These are phyloP conservation scores for Meiosimyza platycephala DNA, from an alignment of 2,888 invertebrate species.

Conservation along the genomic window DNA sequence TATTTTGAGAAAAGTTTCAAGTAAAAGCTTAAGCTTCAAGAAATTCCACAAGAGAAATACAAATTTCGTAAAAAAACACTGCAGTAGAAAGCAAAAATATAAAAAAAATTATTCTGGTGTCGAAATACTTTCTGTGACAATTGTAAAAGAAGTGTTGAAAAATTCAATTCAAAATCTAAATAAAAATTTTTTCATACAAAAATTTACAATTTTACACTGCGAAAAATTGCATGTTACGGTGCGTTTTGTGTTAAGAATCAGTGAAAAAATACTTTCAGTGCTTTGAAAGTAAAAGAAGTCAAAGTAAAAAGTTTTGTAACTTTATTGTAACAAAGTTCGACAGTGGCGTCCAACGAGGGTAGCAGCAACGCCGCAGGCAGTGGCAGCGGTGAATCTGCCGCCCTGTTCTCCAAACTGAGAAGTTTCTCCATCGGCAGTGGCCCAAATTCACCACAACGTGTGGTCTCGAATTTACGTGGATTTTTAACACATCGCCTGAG, in stretches of 20 bases:
- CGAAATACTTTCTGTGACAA: slow-evolving; percentile 13
- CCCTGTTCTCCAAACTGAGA: slow-evolving; percentile 76
- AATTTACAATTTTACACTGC: slow-evolving; percentile 18
- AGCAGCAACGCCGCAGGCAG: slow-evolving; percentile 57
- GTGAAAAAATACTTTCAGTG: too few species aligned
- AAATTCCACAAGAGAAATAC: slow-evolving; percentile 9
- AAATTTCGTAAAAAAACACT: slow-evolving; percentile 29
- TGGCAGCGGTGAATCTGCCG: slow-evolving; percentile 66
- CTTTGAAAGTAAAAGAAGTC: too few species aligned
- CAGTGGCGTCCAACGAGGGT: slow-evolving; percentile 68
- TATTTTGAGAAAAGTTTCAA: neutral
- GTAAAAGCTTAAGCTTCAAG: neutral
- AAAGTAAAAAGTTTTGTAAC: slow-evolving; percentile 25
- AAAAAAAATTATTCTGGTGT: slow-evolving; percentile 14
- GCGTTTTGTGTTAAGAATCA: too few species aligned
- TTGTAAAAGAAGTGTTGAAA: neutral
- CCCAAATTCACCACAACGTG: slow-evolving; percentile 76
- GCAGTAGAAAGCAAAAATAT: slow-evolving; percentile 42
- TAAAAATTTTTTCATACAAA: slow-evolving; percentile 4
- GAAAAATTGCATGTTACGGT: too few species aligned
- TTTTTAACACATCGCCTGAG: slow-evolving; percentile 76
- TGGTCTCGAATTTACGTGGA: slow-evolving; percentile 80
- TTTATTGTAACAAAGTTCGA: slow-evolving; percentile 47
- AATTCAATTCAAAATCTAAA: slow-evolving; percentile 14
- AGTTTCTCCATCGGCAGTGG: slow-evolving; percentile 76